These are phyloP conservation scores for Eristalis arbustorum DNA, from an alignment of 2,888 invertebrate species.

Conservation along the genomic window DNA sequence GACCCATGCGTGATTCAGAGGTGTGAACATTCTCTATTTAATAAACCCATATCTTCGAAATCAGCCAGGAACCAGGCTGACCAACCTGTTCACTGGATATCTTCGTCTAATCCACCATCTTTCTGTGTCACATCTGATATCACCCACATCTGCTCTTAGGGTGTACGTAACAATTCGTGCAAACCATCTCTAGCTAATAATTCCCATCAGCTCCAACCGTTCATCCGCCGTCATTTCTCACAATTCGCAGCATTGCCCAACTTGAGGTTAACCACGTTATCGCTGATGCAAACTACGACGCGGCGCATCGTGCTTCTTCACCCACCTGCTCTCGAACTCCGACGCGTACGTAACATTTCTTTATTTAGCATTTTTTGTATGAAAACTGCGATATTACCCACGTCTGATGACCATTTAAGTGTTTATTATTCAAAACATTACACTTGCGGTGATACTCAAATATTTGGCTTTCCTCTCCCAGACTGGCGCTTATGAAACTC, in stretches of 20 bases:
- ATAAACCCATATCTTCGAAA: no score
- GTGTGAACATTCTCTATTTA: no score
- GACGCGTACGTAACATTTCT: slow-evolving; percentile 1
- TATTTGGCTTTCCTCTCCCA: slow-evolving; percentile 9
- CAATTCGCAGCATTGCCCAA: not conserved
- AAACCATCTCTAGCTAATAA: no score
- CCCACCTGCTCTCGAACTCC: not conserved
- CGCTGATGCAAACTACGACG: not conserved
- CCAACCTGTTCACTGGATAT: no score
- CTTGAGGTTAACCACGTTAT: not conserved
- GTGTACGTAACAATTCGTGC: no score
- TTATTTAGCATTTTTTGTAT: slow-evolving; percentile 18
- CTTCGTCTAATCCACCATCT: no score
- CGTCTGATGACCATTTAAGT: not conserved
- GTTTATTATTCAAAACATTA: slow-evolving; percentile 18
- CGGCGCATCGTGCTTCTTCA: not conserved
- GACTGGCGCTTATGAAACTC: not conserved
- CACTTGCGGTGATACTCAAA: slow-evolving; percentile 9
- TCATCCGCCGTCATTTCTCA: not conserved
- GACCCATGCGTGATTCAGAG: no score
- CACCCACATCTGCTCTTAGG: no score
- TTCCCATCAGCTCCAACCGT: no score
- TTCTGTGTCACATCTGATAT: no score
- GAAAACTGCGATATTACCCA: slow-evolving; percentile 8
- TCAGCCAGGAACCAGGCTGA: no score